Evolutionary conservation across 2,888 invertebrate species (phyloP).

Genomic region (Isoperla grammatica): DNA sequence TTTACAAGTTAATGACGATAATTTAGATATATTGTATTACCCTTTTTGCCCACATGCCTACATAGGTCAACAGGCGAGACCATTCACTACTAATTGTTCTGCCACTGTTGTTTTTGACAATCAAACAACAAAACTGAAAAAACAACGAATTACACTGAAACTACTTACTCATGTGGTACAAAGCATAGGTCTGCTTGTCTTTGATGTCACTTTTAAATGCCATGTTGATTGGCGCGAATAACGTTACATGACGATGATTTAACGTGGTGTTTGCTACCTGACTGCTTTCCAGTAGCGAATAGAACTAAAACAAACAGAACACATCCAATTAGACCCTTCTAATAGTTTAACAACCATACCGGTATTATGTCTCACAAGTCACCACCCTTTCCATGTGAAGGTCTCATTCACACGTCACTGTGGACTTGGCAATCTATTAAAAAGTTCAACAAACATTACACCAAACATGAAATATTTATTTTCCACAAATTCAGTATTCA

Average conservation of each 20-base stretch:
- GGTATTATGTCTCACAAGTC: not conserved
- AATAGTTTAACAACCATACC: not conserved
- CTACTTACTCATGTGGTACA: conserved; percentile 80
- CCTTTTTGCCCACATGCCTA: no score
- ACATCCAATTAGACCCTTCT: not conserved
- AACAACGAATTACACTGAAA: conserved; percentile 9
- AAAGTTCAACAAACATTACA: no score
- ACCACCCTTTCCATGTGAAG: not conserved
- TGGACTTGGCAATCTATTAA: no score
- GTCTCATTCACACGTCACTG: no score
- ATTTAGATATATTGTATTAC: no score
- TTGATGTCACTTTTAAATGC: conserved; percentile 66
- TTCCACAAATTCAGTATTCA: no score
- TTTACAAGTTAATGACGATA: no score
- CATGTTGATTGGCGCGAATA: conserved; percentile 83
- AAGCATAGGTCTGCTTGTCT: conserved; percentile 48
- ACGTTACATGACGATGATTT: conserved; percentile 68
- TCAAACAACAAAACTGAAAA: not conserved
- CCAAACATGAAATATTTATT: no score
- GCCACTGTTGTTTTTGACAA: no score
- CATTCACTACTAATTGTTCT: no score
- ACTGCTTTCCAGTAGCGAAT: conserved; percentile 65
- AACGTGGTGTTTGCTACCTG: conserved; percentile 67
- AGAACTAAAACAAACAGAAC: conserved; percentile 61
- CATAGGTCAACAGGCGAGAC: no score